Conservation (phyloP, 2,888 invertebrate genomes). For the Caenorhabditis plicata region DNA sequence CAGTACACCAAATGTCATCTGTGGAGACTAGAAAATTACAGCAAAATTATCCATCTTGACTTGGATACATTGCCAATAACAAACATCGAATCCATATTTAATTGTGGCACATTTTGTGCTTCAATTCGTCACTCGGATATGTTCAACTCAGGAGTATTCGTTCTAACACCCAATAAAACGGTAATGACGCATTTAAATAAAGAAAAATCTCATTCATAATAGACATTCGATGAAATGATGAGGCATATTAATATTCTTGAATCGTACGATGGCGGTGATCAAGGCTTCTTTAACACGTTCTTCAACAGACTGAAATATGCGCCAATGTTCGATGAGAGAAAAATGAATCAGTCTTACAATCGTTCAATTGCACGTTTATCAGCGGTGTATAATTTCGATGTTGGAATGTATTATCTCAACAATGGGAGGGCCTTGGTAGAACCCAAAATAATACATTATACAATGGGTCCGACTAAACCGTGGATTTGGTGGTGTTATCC, state of each 20-base stretch:
- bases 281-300: conserved; percentile 58
- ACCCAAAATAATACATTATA: conserved; percentile 58
- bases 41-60: conserved; percentile 47
- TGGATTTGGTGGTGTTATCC: conserved; percentile 61
- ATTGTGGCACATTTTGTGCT: conserved; percentile 56
- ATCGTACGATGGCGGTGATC: conserved; percentile 61
- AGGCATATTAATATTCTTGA: conserved; percentile 23
- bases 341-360: conserved; percentile 5
- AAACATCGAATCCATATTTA: conserved; percentile 41
- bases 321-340: conserved; percentile 44
- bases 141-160: conserved; percentile 61
- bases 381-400: conserved; percentile 53
- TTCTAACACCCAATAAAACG: conserved; percentile 49
- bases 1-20: conserved; percentile 59
- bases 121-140: conserved; percentile 56
- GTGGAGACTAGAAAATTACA: conserved; percentile 54
- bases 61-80: conserved; percentile 46
- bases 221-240: conserved; percentile 51
- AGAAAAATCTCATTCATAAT: not conserved
- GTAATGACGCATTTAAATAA: conserved; percentile 16
- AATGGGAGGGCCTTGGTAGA: conserved; percentile 38
- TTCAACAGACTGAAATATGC: conserved; percentile 50
- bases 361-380: conserved; percentile 31
- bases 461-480: conserved; percentile 55
- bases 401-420: conserved; percentile 59